Conservation (phyloP, 1,140 invertebrate genomes). For the Aporrectodea caliginosa region DNA sequence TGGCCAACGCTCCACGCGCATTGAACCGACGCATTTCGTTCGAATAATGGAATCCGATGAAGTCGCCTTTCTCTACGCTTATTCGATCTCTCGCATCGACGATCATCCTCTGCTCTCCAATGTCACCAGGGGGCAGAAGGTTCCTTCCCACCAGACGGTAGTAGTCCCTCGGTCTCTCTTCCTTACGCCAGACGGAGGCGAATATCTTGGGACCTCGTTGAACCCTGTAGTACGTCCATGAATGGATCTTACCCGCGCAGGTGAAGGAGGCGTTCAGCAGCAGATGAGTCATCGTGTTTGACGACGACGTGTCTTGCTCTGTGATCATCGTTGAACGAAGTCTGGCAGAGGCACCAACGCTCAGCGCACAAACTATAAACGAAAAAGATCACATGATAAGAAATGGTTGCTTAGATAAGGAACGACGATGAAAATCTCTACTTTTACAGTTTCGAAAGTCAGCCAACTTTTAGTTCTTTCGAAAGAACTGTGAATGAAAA, state of each 20-base stretch:
- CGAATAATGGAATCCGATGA: not conserved
- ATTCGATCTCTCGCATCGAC: not conserved
- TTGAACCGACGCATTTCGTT: not conserved
- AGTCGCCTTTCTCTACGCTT: not conserved
- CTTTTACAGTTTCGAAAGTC: too few species aligned
- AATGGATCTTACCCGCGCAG: not conserved
- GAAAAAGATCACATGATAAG: too few species aligned
- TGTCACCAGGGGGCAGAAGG: not conserved
- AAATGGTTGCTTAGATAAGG: too few species aligned
- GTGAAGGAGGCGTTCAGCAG: too few species aligned
- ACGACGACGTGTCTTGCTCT: too few species aligned
- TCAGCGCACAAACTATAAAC: too few species aligned
- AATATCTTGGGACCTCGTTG: slow-evolving; percentile 1
- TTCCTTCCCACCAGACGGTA: slow-evolving; percentile 1
- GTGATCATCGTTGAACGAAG: too few species aligned
- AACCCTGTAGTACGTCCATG: not conserved
- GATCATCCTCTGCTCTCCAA: not conserved
- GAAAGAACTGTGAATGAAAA: too few species aligned
- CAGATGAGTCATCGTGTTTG: too few species aligned
- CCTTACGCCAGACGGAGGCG: slow-evolving; percentile 3
- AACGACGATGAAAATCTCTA: too few species aligned
- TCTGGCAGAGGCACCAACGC: too few species aligned
- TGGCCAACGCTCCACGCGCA: not conserved
- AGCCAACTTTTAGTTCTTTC: too few species aligned
- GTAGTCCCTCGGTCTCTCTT: not conserved